These are phyloP conservation scores for Romanogobio albipinnatus DNA, from an alignment of 2,113 vertebrate species.

Conservation along the genomic window DNA sequence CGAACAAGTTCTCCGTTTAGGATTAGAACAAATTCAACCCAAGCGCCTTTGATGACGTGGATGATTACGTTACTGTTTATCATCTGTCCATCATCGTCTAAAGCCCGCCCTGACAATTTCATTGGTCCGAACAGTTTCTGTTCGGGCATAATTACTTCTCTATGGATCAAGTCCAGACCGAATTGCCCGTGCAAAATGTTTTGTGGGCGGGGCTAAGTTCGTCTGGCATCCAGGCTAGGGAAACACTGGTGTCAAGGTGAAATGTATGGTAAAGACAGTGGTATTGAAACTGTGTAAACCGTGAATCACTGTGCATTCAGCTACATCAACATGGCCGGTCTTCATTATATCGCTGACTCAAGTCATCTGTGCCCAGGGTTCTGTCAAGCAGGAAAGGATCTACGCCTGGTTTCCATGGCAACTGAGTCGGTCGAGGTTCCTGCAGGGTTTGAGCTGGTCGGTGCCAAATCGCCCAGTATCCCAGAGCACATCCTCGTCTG, in stretches of 20 bases:
- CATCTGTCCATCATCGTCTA: too few species aligned
- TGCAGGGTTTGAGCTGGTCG: conserved; percentile 92
- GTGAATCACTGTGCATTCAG: background rate
- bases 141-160: too few species aligned
- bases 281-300: background rate
- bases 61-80: too few species aligned
- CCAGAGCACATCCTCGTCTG: conserved; percentile 97
- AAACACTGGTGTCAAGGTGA: background rate
- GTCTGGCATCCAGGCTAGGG: too few species aligned
- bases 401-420: conserved; percentile 91
- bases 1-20: too few species aligned
- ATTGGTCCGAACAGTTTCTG: too few species aligned
- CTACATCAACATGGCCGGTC: background rate
- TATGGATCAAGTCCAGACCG: too few species aligned
- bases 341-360: background rate
- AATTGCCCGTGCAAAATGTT: too few species aligned
- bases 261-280: background rate
- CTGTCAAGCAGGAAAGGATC: conserved; percentile 98
- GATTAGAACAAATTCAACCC: too few species aligned
- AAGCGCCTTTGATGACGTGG: too few species aligned
- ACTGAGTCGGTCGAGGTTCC: conserved; percentile 91
- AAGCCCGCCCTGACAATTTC: too few species aligned
- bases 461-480: conserved; percentile 93
- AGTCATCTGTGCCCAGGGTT: conserved; percentile 79
- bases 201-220: too few species aligned